Evolutionary conservation across 2,797 vertebrate species (phyloP), one percentile per base, ranked within the genome.

Genomic region (Xenopus petersii): DNA sequence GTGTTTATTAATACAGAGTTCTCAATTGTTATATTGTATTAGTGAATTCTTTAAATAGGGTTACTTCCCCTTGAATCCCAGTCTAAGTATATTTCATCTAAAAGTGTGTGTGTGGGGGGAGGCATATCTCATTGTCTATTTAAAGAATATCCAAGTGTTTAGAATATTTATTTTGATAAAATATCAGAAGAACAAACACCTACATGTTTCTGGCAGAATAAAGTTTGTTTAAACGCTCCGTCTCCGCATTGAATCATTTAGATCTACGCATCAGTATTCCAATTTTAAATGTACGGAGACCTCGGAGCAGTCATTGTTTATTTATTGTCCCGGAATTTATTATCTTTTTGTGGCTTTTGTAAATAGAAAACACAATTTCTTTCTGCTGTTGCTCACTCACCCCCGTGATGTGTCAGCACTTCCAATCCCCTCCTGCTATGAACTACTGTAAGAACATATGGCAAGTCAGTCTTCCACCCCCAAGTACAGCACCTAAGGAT

Each of bases 321-420:
- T 17, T 64, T 46, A 64, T 46, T 16, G 62, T 17, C 12, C 12
- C 2, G 17, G 51, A 49, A 51, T 74, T 16, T 58, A 67, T 67
- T 49, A 33, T 67, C 46, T 13, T 54, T 60, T 66, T 10, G 24
- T 48, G 3, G 64, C 17, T n/a, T 30, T 60, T 36, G 42, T 59
- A 73, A 73, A 67, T 67, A 67, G 55, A 74, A 74, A 66, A 66
- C 64, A 30, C 12, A 24, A 60, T 24, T 60, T 67, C 42, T 9
- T 30, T 21, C 15, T 74, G n/a, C 55, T 47, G 10, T 63, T 48
- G 62, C 54, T 55, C 26, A 16, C 26, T 63, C 30, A 9, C 48
- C 36, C 21, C 17, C 10, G 5, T 49, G 33, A 47, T 73, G 63
- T 73, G 47, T 42, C 17, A 61, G 56, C 36, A 49, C 54, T 56